phyloP scores from a whole-genome alignment of 2,113 vertebrate genomes.

The Dermatemys mawii region DNA sequence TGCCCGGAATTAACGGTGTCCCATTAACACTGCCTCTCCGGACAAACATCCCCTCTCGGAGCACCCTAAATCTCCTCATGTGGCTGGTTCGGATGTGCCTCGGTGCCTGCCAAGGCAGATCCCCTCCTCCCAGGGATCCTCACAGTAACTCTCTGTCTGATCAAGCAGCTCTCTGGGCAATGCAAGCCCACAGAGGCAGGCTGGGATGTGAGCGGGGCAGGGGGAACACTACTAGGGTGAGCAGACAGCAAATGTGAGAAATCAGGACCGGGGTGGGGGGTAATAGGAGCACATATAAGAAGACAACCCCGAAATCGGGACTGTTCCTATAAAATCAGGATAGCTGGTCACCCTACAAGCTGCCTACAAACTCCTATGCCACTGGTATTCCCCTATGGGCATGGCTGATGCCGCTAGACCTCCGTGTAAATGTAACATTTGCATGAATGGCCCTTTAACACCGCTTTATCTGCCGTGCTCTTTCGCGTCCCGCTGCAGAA shows the following conservation, averaged over 20 bases:
- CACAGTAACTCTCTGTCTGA: fast-evolving
- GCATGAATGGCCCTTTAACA: conserved; percentile 53
- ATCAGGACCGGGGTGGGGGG: too few species aligned
- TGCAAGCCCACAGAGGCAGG: background rate
- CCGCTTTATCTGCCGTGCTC: background rate
- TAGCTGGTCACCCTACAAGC: too few species aligned
- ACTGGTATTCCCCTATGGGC: fast-evolving
- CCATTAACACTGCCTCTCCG: background rate
- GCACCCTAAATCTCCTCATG: background rate
- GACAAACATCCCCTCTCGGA: background rate
- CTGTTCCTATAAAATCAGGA: too few species aligned
- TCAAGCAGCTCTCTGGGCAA: background rate
- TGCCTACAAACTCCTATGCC: background rate
- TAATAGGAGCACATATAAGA: too few species aligned
- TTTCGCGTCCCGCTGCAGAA: background rate
- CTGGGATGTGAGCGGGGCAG: background rate
- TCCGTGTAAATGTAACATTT: conserved; percentile 51
- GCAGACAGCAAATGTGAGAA: too few species aligned
- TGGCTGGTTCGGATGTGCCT: background rate
- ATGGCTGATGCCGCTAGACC: fast-evolving
- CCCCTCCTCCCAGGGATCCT: background rate
- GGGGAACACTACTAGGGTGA: too few species aligned
- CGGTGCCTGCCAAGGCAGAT: background rate
- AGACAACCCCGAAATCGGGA: too few species aligned
- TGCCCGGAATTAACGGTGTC: fast-evolving